Evolutionary conservation across 2,797 vertebrate genomes (phyloP).

Genomic region (Enteromius afrohamiltoni): DNA sequence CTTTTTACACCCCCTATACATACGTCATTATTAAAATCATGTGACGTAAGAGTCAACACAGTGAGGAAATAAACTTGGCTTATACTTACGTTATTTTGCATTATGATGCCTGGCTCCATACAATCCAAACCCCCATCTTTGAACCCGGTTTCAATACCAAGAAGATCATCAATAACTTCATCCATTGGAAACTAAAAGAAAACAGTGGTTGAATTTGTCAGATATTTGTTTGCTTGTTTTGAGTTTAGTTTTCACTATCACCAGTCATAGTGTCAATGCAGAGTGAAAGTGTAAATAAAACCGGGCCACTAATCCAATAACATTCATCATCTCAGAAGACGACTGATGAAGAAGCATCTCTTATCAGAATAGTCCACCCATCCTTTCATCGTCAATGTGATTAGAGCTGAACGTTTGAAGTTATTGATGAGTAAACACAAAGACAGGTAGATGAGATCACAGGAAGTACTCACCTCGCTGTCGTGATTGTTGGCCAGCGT

Average conservation of each 20-base stretch:
- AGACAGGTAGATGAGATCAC: conserved; percentile 42
- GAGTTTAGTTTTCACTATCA: conserved; percentile 23
- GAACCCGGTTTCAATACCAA: conserved; percentile 90
- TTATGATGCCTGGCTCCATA: conserved; percentile 86
- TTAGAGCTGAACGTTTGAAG: conserved; percentile 71
- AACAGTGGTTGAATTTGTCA: conserved; percentile 57
- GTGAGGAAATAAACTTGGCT: conserved; percentile 49
- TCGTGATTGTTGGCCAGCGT: conserved; percentile 80
- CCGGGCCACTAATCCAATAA: conserved; percentile 65
- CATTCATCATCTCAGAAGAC: conserved; percentile 53
- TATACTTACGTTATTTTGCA: conserved; percentile 93
- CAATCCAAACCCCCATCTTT: conserved; percentile 90
- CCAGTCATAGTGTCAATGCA: conserved; percentile 33
- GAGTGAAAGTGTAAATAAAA: conserved; percentile 47
- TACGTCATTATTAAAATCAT: not conserved
- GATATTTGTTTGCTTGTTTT: conserved; percentile 11
- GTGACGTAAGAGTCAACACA: not conserved
- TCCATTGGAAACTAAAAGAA: conserved; percentile 90
- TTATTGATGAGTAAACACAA: conserved; percentile 73
- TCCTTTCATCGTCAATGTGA: conserved; percentile 56
- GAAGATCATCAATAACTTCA: conserved; percentile 94
- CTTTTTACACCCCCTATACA: not conserved
- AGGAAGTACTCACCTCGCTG: conserved; percentile 78
- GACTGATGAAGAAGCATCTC: conserved; percentile 54
- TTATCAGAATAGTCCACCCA: conserved; percentile 65